Evolutionary conservation across 1,140 invertebrate genomes (phyloP), one percentile per base, ranked within the genome.

Genomic region (Bombus waltoni): DNA sequence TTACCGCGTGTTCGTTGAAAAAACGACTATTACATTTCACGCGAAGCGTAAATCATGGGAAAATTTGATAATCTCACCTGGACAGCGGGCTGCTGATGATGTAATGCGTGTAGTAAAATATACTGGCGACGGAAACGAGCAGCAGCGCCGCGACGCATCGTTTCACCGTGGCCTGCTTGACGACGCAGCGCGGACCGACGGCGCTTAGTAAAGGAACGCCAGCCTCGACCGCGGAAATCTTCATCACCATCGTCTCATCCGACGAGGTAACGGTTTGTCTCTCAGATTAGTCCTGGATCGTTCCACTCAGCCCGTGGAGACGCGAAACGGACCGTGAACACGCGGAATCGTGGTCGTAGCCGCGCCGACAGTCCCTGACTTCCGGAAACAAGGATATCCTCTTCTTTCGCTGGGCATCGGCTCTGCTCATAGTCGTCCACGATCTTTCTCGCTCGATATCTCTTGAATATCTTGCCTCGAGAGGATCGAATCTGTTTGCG

Each of bases 101-200:
- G 91, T 97, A 97, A 93, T 97, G 96, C 42, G 96, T 97, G 94
- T 97, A 97, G 94, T 97, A 97, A 93, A 97, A 96, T 93, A 97
- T 97, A 87, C 96, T 97, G 92, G 96, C 95, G 92, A 97, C 93
- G 89, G 97, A 97, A 87, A 97, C 95, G 90, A 97, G 94, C 87
- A 97, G 95, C 84, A 97, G 95, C 71, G 96, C 96, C 77, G 96
- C 95, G 88, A 97, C 97, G 93, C 97, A 97, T 87, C 97, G 96
- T 93, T 97, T 97, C 87, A 97, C 96, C 89, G 97, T 97, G 88
- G 97, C 95, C 91, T 96, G 96, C 90, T 96, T 96, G 79, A 96
- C 95, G 87, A 97, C 94, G 92, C 96, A 96, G 80, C 97, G 95
- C 59, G 94, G 94, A 86, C 93, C 94, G 68, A 95, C 91, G 76